Evolutionary conservation across 2,113 vertebrate species (phyloP).

Genomic region (Coptodon rendalli): DNA sequence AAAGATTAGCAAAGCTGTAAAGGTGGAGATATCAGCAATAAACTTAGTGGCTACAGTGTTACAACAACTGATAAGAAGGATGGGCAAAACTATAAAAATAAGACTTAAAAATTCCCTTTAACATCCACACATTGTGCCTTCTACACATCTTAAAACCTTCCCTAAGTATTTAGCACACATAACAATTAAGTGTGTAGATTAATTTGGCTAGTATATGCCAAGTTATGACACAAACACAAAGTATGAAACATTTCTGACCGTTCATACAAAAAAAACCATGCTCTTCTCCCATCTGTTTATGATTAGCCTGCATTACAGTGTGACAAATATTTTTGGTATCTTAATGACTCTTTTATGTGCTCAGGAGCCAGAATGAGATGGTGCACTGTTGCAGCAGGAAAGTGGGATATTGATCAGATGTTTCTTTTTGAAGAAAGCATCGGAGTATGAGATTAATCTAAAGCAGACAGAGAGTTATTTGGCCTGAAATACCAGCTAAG

Average conservation of each 20-base stretch:
- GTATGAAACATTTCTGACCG: background rate
- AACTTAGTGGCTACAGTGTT: background rate
- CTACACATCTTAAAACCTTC: background rate
- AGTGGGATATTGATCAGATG: constrained; percentile 26
- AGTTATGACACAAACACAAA: background rate
- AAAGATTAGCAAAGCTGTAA: background rate
- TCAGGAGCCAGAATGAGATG: background rate
- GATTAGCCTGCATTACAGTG: background rate
- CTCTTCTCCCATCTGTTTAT: background rate
- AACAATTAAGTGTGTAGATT: background rate
- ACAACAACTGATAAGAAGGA: background rate
- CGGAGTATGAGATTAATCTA: background rate
- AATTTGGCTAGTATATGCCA: background rate
- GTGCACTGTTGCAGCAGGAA: background rate
- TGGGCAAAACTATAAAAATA: background rate
- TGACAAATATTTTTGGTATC: background rate
- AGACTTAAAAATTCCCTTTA: background rate
- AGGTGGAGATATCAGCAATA: background rate
- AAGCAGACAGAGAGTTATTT: background rate
- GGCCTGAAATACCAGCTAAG: background rate
- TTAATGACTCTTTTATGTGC: constrained; percentile 1
- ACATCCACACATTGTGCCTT: background rate
- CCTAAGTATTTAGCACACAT: background rate
- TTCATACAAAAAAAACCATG: background rate
- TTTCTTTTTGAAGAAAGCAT: background rate